These are phyloP conservation scores for Eretmochelys imbricata DNA, from an alignment of 2,113 vertebrate genomes.

Conservation along the genomic window DNA sequence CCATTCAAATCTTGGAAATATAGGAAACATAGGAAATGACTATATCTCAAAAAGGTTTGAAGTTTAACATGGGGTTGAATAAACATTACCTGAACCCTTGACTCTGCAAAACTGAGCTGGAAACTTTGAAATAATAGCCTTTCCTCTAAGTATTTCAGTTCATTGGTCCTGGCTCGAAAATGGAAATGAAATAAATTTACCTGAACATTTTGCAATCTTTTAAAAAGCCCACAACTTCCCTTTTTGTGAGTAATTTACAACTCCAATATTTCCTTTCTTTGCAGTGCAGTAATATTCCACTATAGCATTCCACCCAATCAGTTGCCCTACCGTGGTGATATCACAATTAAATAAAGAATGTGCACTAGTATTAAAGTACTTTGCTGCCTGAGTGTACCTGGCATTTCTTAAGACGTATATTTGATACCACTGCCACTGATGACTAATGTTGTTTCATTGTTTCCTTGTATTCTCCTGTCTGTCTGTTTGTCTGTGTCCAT, in stretches of 20 bases:
- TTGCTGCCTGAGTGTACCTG: slow-evolving; percentile 46
- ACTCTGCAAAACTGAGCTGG: neutral
- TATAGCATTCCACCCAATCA: neutral
- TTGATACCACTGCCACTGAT: neutral
- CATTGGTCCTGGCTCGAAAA: neutral
- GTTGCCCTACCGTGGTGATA: neutral
- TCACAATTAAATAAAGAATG: neutral
- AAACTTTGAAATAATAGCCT: neutral
- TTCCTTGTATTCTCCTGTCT: neutral
- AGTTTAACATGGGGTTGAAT: neutral
- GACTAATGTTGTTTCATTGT: neutral
- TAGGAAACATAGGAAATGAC: neutral
- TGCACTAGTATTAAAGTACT: neutral
- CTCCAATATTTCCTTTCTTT: neutral
- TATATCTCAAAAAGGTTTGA: slow-evolving; percentile 7
- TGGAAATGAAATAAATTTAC: neutral
- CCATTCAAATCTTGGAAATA: neutral
- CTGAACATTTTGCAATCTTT: neutral
- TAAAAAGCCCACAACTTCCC: neutral
- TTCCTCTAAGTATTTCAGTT: neutral
- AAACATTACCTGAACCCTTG: neutral
- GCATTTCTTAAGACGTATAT: slow-evolving; percentile 33
- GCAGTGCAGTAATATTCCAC: neutral
- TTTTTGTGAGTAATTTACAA: neutral
- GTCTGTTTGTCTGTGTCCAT: neutral